Evolutionary conservation across 2,113 vertebrate genomes (phyloP).

Genomic region (Meles meles): DNA sequence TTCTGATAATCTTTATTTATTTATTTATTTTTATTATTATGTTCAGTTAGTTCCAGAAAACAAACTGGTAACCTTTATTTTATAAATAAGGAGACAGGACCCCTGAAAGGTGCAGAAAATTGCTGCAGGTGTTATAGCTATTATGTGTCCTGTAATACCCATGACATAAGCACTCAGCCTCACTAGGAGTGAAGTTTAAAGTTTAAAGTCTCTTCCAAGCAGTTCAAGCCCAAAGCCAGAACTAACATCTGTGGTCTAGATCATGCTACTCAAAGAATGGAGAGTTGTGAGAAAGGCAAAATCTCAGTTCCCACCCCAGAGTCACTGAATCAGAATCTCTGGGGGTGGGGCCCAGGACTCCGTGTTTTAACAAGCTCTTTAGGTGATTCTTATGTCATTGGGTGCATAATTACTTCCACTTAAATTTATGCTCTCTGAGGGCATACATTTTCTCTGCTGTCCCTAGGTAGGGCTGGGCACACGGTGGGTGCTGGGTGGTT

Average conservation of each 20-base stretch:
- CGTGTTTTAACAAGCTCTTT: neutral
- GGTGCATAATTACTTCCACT: neutral
- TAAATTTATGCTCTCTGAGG: neutral
- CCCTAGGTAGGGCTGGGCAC: neutral
- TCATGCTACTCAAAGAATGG: neutral
- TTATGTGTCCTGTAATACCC: neutral
- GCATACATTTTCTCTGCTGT: neutral
- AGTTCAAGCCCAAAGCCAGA: neutral
- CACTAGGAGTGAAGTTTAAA: neutral
- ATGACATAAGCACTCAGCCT: neutral
- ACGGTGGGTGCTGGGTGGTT: neutral
- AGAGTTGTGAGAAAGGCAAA: conserved; percentile 7
- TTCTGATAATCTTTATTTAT: conserved; percentile 1
- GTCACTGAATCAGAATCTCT: neutral
- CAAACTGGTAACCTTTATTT: conserved; percentile 32
- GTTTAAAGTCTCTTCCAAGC: neutral
- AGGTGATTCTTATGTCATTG: neutral
- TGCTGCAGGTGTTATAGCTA: neutral
- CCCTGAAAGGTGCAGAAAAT: neutral
- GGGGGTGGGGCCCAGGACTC: neutral
- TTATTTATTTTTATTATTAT: neutral
- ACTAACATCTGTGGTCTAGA: neutral
- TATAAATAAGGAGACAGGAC: neutral
- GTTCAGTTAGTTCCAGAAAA: neutral
- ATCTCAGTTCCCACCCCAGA: neutral